Evolutionary conservation across 2,113 vertebrate genomes (phyloP), one percentile per base, ranked within the genome.

Genomic region (Ariopsis seemanni): DNA sequence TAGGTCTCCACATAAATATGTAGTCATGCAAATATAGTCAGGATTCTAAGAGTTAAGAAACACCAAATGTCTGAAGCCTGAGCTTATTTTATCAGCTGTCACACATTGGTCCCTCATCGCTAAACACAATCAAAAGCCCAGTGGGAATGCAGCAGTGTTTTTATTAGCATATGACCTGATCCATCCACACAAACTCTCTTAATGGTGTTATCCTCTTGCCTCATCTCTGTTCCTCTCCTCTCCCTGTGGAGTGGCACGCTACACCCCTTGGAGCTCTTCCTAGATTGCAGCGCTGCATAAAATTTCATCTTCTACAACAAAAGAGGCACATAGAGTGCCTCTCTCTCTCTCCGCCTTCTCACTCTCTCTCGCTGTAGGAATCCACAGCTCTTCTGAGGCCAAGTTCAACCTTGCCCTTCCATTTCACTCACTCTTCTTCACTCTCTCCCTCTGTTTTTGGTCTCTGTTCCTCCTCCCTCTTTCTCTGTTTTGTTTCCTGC

Each of bases 331-430:
- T 25, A 67, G 78, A 71, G 79, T 88, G 74, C 15, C 20, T 65
- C 62, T 75, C 34, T 34, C 83, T 71, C 57, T 69, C 57, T 69
- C 90, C 88, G 79, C 15, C 88, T 88, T 89, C 79, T 65, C 85
- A 65, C 72, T 62, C 62, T 67, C 90, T 86, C 88, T 91, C 90
- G 74, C 92, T 84, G 90, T 88, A 84, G 82, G 91, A 91, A 89
- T 90, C 92, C 88, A 86, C 86, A 75, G 88, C 84, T 84, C 25
- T 89, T 92, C 90, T 63, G 86, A 91, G 92, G 93, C 87, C 60
- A 87, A 91, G 92, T 93, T 94, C 92, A 92, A 90, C 87, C 91
- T 89, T 7, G 57, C 89, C 55, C 52, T 79, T 52, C 48, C 77
- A 85, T 82, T 85, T 81, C 82, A 71, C 20, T 78, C 91, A 91